These are phyloP conservation scores for Scrobipalpa costella DNA, from an alignment of 2,888 invertebrate genomes.

Conservation along the genomic window DNA sequence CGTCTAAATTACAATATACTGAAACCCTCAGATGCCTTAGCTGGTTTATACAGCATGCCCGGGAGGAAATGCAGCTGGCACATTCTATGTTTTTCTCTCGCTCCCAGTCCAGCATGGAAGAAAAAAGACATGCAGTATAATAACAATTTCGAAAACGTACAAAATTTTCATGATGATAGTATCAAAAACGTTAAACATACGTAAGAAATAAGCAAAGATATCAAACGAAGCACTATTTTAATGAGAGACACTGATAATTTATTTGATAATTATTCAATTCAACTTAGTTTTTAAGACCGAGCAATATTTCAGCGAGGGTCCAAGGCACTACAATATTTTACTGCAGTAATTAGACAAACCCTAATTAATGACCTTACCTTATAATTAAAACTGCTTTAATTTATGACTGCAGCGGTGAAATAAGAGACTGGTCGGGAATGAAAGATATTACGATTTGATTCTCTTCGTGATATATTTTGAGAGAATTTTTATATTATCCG, in stretches of 20 bases:
- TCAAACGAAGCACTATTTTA: not conserved
- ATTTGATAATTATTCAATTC: not conserved
- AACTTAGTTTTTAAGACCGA: not conserved
- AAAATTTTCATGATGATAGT: too few species aligned
- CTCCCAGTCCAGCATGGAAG: too few species aligned
- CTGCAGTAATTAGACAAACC: not conserved
- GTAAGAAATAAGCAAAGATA: not conserved
- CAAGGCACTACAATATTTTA: not conserved
- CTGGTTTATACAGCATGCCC: too few species aligned
- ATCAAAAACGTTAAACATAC: too few species aligned
- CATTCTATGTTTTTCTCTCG: too few species aligned
- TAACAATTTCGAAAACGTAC: too few species aligned
- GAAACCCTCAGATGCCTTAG: too few species aligned
- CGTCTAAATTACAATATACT: too few species aligned
- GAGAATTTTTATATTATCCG: too few species aligned
- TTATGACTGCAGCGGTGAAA: not conserved
- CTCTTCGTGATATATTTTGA: not conserved
- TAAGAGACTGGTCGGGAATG: not conserved
- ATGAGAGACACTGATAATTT: not conserved
- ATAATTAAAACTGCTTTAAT: not conserved
- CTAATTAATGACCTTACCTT: not conserved
- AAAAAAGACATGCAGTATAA: too few species aligned
- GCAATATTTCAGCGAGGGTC: not conserved
- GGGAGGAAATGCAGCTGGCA: too few species aligned
- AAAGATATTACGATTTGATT: not conserved